Evolutionary conservation across 2,797 vertebrate genomes (phyloP).

Genomic region (Aeoliscus strigatus): DNA sequence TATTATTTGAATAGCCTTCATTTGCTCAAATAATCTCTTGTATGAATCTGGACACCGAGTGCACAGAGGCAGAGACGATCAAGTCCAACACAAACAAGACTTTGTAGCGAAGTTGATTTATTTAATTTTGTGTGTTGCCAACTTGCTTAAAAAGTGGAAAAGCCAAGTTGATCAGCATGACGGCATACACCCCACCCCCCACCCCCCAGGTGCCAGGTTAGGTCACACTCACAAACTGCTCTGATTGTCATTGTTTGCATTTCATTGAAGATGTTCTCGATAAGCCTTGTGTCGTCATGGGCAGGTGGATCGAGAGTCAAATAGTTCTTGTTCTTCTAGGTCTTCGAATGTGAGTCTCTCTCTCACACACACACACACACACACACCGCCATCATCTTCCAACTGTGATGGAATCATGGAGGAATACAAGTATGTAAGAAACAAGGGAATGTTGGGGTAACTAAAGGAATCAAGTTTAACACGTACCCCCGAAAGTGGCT

Average conservation of each 20-base stretch:
- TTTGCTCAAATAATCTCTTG: conserved; percentile 80
- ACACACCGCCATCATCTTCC: too few species aligned
- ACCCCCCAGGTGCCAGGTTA: conserved; percentile 61
- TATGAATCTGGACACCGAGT: conserved; percentile 71
- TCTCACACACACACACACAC: too few species aligned
- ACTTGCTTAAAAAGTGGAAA: conserved; percentile 73
- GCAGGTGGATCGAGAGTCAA: conserved; percentile 69
- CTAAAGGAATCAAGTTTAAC: too few species aligned
- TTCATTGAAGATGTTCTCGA: conserved; percentile 58
- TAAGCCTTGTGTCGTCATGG: conserved; percentile 52
- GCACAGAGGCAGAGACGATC: conserved; percentile 48
- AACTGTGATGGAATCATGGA: too few species aligned
- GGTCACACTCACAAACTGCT: conserved; percentile 72
- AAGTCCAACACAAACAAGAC: conserved; percentile 64
- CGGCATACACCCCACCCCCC: conserved; percentile 60
- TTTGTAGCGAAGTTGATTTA: conserved; percentile 72
- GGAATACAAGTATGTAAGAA: too few species aligned
- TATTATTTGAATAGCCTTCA: conserved; percentile 80
- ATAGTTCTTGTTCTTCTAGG: conserved; percentile 61
- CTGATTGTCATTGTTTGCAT: conserved; percentile 58
- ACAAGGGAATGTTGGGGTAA: too few species aligned
- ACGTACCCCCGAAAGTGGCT: too few species aligned
- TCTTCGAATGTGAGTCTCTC: too few species aligned
- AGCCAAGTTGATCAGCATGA: conserved; percentile 77
- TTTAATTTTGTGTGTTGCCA: conserved; percentile 71